Evolutionary conservation across 2,888 invertebrate species (phyloP).

Genomic region (Polylopha cassiicola): DNA sequence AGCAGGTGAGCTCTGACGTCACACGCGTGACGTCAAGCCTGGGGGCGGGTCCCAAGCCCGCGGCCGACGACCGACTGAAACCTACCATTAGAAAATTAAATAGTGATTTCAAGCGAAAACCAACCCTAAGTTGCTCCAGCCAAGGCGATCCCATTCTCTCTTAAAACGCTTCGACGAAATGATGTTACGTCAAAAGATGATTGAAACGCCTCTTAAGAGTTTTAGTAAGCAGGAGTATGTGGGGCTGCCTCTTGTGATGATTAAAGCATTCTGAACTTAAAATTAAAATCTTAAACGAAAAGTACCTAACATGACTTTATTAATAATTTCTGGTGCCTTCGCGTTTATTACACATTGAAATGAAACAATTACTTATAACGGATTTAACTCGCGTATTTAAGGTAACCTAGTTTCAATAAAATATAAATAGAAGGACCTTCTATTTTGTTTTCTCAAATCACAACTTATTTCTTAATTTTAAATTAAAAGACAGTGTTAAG

Average conservation of each 20-base stretch:
- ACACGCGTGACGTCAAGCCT: conserved; percentile 60
- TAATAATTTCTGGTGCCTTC: too few species aligned
- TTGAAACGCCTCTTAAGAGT: conserved; percentile 10
- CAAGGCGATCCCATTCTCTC: neutral
- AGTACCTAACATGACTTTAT: too few species aligned
- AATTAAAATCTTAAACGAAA: too few species aligned
- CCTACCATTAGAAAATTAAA: conserved; percentile 11
- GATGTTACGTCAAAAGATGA: conserved; percentile 15
- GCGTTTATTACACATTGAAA: too few species aligned
- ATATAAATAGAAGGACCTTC: too few species aligned
- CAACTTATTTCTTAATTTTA: too few species aligned
- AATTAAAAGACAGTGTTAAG: too few species aligned
- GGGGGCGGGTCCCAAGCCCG: conserved; percentile 54
- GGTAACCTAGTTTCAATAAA: too few species aligned
- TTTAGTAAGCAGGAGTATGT: conserved; percentile 19
- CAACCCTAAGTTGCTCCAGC: conserved; percentile 6
- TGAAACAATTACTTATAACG: too few species aligned
- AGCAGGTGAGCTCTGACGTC: conserved; percentile 62
- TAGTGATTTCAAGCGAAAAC: conserved; percentile 2
- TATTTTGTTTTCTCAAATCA: too few species aligned
- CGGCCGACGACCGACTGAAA: conserved; percentile 51
- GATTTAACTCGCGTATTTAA: too few species aligned
- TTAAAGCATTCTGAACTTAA: too few species aligned
- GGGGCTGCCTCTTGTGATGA: conserved; percentile 15
- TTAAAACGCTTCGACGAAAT: conserved; percentile 1